Evolutionary conservation across 2,888 invertebrate genomes (phyloP).

Genomic region (Hipparchia sbordonii): DNA sequence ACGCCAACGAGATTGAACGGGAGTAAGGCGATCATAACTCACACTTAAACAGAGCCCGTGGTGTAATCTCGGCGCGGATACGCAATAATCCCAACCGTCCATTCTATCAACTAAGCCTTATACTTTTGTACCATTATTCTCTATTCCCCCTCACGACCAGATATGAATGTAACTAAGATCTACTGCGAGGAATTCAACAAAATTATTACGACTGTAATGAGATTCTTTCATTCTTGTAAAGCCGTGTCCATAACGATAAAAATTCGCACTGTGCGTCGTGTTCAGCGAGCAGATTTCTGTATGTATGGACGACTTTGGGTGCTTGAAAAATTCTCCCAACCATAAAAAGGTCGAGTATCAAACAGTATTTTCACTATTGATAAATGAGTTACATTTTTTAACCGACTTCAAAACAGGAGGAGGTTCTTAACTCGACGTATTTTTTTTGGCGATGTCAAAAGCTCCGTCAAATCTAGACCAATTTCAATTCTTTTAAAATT

Average conservation of each 20-base stretch:
- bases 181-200: slow-evolving; percentile 25
- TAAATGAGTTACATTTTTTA: too few species aligned
- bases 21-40: slow-evolving; percentile 77
- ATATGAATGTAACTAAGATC: slow-evolving; percentile 37
- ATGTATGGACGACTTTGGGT: too few species aligned
- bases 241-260: neutral
- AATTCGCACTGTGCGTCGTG: neutral
- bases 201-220: slow-evolving; percentile 14
- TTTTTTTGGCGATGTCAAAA: too few species aligned
- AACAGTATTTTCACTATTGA: too few species aligned
- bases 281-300: too few species aligned
- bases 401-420: too few species aligned
- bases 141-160: slow-evolving; percentile 37
- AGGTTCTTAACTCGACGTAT: too few species aligned
- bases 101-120: slow-evolving; percentile 61
- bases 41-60: slow-evolving; percentile 71
- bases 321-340: too few species aligned
- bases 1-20: slow-evolving; percentile 74
- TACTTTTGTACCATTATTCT: slow-evolving; percentile 61
- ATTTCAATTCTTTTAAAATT: too few species aligned
- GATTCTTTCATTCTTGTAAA: slow-evolving; percentile 7
- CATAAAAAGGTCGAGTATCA: too few species aligned
- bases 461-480: too few species aligned
- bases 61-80: slow-evolving; percentile 74
- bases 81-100: slow-evolving; percentile 72